A percentile compares a stretch with the other conserved stretches of the same genome.
Evolutionary conservation across 2,113 vertebrate species (phyloP).

Genomic region (rat (Rattus norvegicus)): DNA sequence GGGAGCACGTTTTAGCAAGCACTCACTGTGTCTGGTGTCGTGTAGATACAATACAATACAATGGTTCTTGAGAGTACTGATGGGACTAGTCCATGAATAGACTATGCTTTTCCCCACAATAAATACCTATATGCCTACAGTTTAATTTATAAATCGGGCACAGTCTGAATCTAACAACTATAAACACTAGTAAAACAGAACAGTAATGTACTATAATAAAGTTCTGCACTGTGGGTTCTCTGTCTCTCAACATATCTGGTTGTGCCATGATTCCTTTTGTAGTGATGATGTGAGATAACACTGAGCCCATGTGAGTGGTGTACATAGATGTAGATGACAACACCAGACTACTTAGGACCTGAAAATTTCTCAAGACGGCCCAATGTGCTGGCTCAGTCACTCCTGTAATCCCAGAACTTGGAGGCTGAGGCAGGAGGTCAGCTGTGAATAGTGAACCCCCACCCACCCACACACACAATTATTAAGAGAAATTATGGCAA

Average conservation of each 20-base stretch:
- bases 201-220: not conserved
- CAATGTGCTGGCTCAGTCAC: not conserved
- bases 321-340: not conserved
- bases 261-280: not conserved
- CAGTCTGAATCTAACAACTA: not conserved
- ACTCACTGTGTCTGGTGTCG: not conserved
- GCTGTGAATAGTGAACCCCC: not conserved
- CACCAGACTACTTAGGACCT: not conserved
- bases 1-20: conserved; percentile 22
- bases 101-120: not conserved
- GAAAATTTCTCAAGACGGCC: not conserved
- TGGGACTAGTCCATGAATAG: not conserved
- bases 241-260: not conserved
- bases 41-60: not conserved
- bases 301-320: not conserved
- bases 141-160: not conserved
- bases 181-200: not conserved
- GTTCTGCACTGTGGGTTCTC: not conserved
- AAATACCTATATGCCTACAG: not conserved
- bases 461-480: not conserved
- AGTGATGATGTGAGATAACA: not conserved
- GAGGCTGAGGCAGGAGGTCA: not conserved
- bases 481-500: not conserved
- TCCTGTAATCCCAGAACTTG: not conserved
- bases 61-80: not conserved